A percentile compares a stretch with the other conserved stretches of the same genome.
Evolutionary conservation across 2,797 vertebrate species (phyloP).

Genomic region (Channallabes apus): DNA sequence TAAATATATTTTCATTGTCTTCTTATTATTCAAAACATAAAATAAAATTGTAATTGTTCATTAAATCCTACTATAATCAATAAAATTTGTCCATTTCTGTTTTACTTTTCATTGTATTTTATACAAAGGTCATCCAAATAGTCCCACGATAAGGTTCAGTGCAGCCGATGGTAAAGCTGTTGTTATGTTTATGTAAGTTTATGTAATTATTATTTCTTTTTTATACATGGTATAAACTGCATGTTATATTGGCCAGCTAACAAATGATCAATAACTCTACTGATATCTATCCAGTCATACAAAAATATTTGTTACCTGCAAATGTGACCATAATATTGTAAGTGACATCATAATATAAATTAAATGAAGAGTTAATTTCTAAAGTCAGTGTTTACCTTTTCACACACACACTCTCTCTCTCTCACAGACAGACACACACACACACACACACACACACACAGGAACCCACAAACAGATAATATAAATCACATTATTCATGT

Average conservation of each 20-base stretch:
- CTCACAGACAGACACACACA: conserved; percentile 1
- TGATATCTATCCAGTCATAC: background rate
- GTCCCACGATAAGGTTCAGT: background rate
- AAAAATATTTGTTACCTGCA: background rate
- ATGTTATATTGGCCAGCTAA: background rate
- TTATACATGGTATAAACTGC: background rate
- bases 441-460: background rate
- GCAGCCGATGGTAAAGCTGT: background rate
- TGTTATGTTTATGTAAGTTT: too few species aligned
- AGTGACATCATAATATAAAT: background rate
- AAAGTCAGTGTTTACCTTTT: background rate
- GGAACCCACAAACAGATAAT: background rate
- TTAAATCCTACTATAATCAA: background rate
- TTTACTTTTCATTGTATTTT: background rate
- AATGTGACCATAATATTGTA: background rate
- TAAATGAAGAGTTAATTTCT: background rate
- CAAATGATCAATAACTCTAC: background rate
- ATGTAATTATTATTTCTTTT: background rate
- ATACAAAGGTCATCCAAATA: background rate
- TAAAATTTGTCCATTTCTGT: background rate
- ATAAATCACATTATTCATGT: background rate
- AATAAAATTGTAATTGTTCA: background rate
- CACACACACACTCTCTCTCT: background rate
- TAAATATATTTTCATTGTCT: background rate
- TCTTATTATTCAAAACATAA: background rate